Base-by-base conservation (phyloP, 2,797 vertebrate species). In the Iguana delicatissima region DNA sequence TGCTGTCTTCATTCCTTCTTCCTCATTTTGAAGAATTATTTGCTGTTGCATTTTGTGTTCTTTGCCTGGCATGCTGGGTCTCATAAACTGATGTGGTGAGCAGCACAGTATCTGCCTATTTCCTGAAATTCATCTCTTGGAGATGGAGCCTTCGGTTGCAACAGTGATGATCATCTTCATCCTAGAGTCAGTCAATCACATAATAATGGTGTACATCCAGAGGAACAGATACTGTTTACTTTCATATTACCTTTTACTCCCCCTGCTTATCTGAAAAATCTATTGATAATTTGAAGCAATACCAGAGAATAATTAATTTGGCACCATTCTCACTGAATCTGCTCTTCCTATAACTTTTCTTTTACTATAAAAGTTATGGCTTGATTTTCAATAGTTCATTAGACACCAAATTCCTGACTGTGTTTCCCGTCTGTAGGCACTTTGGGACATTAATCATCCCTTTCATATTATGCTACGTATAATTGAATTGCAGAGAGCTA, bases 11-110 rank as follows among this genome's bases (percentile, higher is more conserved):
- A n/a, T 81, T 76, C 52, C 86, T 89, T 89, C 77, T 1, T 85
- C 26, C 22, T 86, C 35, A 64, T 50, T 89, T 92, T 90, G 57
- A 38, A 76, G 14, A 80, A 26, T 32, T 69, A 32, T 5, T 80
- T 52, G 79, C 38, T 42, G 22, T 88, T 92, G 0, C 92, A 90
- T 85, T 83, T 79, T 92, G 90, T 80, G 26, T 77, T 86, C 29
- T 85, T 69, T 89, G 82, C 57, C 80, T 82, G 0, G 0, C 18
- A 8, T 7, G 26, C 20, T 84, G 57, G 74, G 84, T 86, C 81
- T 89, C 89, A 80, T 80, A 87, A 87, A 22, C 14, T 10, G 86
- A 69, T 69, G 6, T 24, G 46, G 38, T 69, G 59, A 52, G 14
- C 55, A 46, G 59, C 46, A 69, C 22, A 32, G 57, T 79, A 64